Evolutionary conservation across 92 coral and sea anemone genomes (phyloP), one percentile per base, ranked within the genome.

Genomic region (Porites cylindrica): DNA sequence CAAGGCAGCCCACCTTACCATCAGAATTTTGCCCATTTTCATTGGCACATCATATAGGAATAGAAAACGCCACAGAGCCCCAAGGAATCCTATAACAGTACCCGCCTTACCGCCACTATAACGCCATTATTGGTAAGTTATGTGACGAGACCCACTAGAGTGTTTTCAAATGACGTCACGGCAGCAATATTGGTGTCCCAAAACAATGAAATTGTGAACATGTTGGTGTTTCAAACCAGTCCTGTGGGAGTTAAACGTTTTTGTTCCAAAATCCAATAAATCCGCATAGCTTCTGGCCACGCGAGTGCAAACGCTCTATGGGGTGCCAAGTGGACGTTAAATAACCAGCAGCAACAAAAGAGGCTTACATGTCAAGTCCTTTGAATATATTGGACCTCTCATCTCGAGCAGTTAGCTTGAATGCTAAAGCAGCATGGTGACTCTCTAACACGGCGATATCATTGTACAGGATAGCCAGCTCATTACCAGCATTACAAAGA

Each of bases 391-490:
- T 92, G n/a, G 99, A 97, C 84, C 92, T 88, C 71, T 93, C 95
- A 64, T 92, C 91, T 60, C 91, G 92, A 1, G 98, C 99, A 50
- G 99, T 97, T 18, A 95, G 92, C 77, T 97, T 97, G 91, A 97
- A 97, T 2, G 99, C 98, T 20, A 97, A 82, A 0, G 99, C 99
- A 5, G 99, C 98, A 69, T 97, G 99, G 69, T 97, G 99, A 63
- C 99, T 97, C 86, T 97, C 99, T 9, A 97, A 85, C 17, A 97
- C 99, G 32, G 99, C 99, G 18, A 97, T 97, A 83, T 97, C 99
- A 80, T 97, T 97, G 87, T 97, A 97, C 18, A 97, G 93, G 29
- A 97, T 92, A 19, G 99, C 99, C 51, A 97, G 93, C 79, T 94
- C 94, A 43, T 91, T 94, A 12, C 97, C 96, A 8, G 96, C 98